Percentiles rank a stretch among this genome's conserved stretches.
Conservation (phyloP, 2,113 vertebrate species). For the Clarias batrachus region DNA sequence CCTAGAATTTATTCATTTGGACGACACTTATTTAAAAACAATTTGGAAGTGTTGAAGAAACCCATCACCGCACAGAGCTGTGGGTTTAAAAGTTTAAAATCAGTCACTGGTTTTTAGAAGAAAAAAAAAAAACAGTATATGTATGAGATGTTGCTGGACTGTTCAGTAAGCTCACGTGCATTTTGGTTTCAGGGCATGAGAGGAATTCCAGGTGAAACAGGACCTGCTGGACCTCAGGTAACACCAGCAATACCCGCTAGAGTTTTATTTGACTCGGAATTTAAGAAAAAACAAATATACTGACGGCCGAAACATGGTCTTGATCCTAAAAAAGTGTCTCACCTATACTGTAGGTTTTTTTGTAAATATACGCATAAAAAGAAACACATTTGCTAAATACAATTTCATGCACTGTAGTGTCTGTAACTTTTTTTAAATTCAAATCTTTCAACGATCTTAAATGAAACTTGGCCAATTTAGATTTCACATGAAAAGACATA, state of each 20-base stretch:
- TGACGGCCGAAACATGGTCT: no score
- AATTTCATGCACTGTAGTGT: no score
- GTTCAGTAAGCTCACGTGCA: not conserved
- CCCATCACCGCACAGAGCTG: not conserved
- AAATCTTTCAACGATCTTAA: no score
- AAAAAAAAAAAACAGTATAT: not conserved
- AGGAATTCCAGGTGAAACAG: conserved; percentile 51
- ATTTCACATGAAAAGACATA: no score
- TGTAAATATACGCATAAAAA: no score
- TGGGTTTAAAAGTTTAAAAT: not conserved
- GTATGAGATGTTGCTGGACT: not conserved
- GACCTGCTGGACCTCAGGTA: conserved; percentile 55
- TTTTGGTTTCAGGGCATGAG: conserved; percentile 52
- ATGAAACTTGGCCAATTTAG: no score
- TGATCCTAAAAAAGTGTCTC: no score
- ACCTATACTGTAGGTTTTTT: no score
- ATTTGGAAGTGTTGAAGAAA: not conserved
- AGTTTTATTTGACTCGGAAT: not conserved
- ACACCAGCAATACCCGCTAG: not conserved
- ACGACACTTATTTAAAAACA: not conserved
- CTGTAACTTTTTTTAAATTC: no score
- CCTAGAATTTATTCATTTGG: not conserved
- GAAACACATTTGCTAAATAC: no score
- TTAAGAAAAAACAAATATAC: not conserved
- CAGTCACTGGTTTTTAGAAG: not conserved